Conservation (phyloP, 2,797 vertebrate species). For the Taeniopygia guttata region DNA sequence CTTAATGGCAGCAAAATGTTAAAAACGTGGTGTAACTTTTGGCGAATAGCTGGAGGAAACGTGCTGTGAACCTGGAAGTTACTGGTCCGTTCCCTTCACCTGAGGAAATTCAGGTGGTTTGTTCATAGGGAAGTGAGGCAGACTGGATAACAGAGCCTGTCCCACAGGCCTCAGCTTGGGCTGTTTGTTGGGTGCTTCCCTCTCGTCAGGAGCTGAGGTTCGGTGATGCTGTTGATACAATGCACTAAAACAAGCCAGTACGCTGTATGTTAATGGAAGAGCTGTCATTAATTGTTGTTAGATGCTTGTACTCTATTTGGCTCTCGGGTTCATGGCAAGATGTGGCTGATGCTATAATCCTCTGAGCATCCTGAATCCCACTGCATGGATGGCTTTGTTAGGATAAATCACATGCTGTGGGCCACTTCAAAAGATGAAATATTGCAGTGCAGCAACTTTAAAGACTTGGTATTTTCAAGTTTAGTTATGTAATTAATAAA, state of each 20-base stretch:
- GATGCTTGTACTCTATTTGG: neutral
- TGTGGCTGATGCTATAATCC: neutral
- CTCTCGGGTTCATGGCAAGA: neutral
- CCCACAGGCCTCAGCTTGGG: accelerated
- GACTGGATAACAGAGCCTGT: accelerated
- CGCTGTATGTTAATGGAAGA: neutral
- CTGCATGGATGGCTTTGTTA: neutral
- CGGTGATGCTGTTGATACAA: accelerated
- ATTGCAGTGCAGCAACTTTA: neutral
- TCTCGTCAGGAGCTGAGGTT: neutral
- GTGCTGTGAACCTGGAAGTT: neutral
- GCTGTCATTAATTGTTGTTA: neutral
- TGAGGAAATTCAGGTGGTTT: neutral
- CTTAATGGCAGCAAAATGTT: neutral
- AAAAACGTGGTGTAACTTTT: neutral
- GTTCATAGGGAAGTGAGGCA: neutral
- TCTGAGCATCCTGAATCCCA: neutral
- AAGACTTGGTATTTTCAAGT: neutral
- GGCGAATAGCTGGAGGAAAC: neutral
- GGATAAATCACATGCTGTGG: neutral
- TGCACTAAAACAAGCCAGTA: neutral
- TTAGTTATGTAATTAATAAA: neutral
- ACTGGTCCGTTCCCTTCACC: accelerated
- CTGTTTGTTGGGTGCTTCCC: neutral
- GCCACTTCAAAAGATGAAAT: neutral